Percentiles rank a stretch among this genome's conserved stretches.
Conservation (phyloP, 2,797 vertebrate genomes). For the Schizopygopsis pylzovi region DNA sequence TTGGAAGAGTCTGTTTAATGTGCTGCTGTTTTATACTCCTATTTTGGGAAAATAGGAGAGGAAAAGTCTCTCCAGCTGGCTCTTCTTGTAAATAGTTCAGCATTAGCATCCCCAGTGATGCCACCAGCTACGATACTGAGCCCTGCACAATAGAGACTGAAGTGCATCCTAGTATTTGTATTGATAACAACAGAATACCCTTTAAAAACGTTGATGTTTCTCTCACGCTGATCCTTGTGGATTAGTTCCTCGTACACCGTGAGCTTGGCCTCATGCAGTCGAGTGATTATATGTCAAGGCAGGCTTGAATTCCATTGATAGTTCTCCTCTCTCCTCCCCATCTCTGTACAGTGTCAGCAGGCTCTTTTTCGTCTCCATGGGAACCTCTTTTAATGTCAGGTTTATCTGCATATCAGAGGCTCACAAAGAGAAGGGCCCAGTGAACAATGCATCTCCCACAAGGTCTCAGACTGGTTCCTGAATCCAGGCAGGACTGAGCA, state of each 20-base stretch:
- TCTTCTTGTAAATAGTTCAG: constrained; percentile 14
- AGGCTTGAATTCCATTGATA: constrained; percentile 68
- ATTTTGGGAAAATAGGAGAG: not conserved
- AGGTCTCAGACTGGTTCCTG: constrained; percentile 65
- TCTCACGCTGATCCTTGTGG: not conserved
- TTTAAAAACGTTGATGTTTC: constrained; percentile 22
- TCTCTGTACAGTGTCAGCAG: constrained; percentile 73
- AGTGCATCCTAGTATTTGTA: constrained; percentile 22
- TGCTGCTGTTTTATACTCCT: constrained; percentile 38
- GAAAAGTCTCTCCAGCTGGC: constrained; percentile 19
- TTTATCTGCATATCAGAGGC: constrained; percentile 83
- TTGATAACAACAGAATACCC: constrained; percentile 8
- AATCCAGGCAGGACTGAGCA: constrained; percentile 57
- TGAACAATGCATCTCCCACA: constrained; percentile 75
- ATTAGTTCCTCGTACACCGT: not conserved
- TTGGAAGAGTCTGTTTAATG: constrained; percentile 29
- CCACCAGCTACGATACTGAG: not conserved
- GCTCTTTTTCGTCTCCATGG: constrained; percentile 80
- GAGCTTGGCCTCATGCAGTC: constrained; percentile 25
- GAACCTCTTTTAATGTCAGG: constrained; percentile 83
- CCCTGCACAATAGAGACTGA: not conserved
- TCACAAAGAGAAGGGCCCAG: constrained; percentile 69
- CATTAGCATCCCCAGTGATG: not conserved
- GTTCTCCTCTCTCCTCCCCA: constrained; percentile 63
- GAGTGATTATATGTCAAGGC: constrained; percentile 69